Evolutionary conservation across 2,797 vertebrate genomes (phyloP), one percentile per base, ranked within the genome.

Genomic region (Peromyscus melanophrys): DNA sequence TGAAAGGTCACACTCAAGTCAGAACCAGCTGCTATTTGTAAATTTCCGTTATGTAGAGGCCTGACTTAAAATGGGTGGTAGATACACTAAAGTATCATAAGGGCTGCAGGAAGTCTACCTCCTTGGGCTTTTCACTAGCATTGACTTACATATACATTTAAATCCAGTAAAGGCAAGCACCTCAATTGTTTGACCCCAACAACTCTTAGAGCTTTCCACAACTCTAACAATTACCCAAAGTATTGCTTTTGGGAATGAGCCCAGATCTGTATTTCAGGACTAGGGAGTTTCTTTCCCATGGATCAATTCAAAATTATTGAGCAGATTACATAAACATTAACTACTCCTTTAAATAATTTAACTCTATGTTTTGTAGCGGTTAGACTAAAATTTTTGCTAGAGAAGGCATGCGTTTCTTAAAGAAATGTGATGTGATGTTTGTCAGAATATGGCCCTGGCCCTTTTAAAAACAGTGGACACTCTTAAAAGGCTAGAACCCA

Each of bases 71-170:
- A 6, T 27, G 40, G 29, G 46, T 31, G 34, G n/a, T 4, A 25
- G 4, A 9, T 34, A 27, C 1, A 1, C 69, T 57, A 27, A 75
- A 0, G 7, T 59, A 14, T 63, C 34, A 8, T 46, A 9, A 11
- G 52, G 52, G 0, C 0, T 0, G 4, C 4, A 25, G 23, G 23
- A 25, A n/a, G 5, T 4, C 17, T 34, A 43, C 29, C 27, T 11
- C 40, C 6, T 27, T 12, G 5, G 27, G 0, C n/a, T 21, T 71
- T 31, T 52, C 13, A 4, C 57, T 61, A 11, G 12, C 29, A 14
- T 3, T n/a, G 13, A 87, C 29, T 34, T 43, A 31, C 21, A 16
- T 43, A 31, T 25, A 19, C 55, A 23, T 10, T 43, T 59, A 55
- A 37, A 49, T 76, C 4, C 6, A 25, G 34, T 55, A 37, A 57